Base-by-base conservation (phyloP, 1,140 invertebrate species). In the Drosophila kanapiae region DNA sequence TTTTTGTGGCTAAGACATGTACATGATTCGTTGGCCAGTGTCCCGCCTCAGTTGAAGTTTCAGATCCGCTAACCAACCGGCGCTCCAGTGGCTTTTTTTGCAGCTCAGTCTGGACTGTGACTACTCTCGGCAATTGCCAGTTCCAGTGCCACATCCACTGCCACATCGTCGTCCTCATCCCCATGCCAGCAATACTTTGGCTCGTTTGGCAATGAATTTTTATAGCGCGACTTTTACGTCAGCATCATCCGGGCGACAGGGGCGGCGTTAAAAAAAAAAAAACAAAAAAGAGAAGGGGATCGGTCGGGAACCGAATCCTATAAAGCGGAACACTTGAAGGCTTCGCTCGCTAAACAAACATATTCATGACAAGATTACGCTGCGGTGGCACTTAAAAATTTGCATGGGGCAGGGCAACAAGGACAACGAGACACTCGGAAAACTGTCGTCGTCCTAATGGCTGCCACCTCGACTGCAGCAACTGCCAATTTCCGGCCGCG, bases 151-250 rank as follows among this genome's bases (percentile, higher is more conserved):
- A 42, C 31, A 23, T 18, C 62, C 62, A n/a, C 67, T 18, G 18
- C 18, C 18, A 9, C 33, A 18, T 18, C 33, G 31, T 7, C 18
- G 0, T 37, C 33, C 54, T n/a, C 49, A 13, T 23, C 40, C n/a
- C 8, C 40, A n/a, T 51, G n/a, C n/a, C 48, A 29, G 60, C 75
- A 79, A 72, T 81, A 78, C 81, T 76, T 90, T 90, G 85, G 51
- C 81, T 84, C 78, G 78, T 75, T 81, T 79, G 85, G 67, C 85
- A 90, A 90, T 90, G 85, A 90, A 90, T 90, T 90, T 90, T 90
- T 85, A 90, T 90, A 85, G 78, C 75, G 70, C 85, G 85, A 88
- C 84, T 84, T 87, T 80, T 64, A 78, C 80, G 74, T 57, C 67
- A 69, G 54, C 56, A 64, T 42, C 54, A 49, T 27, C 38, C 70